phyloP scores from a whole-genome alignment of 2,888 invertebrate genomes.

The Dichetophora obliterata region DNA sequence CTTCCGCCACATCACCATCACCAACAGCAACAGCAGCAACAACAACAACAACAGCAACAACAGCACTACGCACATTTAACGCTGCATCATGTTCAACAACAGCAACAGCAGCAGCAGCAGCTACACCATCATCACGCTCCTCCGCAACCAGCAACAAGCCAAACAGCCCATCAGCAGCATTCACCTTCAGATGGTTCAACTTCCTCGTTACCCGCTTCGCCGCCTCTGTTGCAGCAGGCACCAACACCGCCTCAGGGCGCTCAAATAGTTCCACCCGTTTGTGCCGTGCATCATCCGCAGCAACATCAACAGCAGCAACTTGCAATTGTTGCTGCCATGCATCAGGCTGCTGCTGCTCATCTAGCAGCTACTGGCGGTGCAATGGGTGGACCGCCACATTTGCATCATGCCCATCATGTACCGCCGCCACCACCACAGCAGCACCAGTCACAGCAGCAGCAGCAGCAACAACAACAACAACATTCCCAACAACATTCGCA shows the following conservation, averaged over 20 bases:
- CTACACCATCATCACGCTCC: constrained; percentile 48
- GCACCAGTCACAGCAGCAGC: constrained; percentile 50
- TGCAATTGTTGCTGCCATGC: constrained; percentile 66
- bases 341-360: constrained; percentile 56
- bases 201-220: constrained; percentile 63
- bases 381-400: constrained; percentile 49
- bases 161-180: constrained; percentile 55
- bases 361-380: constrained; percentile 48
- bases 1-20: constrained; percentile 42
- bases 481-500: constrained; percentile 48
- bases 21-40: constrained; percentile 48
- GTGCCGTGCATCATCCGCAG: constrained; percentile 61
- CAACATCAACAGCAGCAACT: constrained; percentile 66
- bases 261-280: constrained; percentile 63
- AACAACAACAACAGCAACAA: constrained; percentile 48
- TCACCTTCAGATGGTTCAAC: constrained; percentile 63
- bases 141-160: constrained; percentile 47
- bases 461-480: constrained; percentile 43
- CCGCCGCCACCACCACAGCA: constrained; percentile 38
- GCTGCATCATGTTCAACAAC: constrained; percentile 51
- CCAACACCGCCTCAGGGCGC: constrained; percentile 63
- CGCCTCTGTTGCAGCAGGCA: constrained; percentile 64
- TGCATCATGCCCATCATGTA: constrained; percentile 31
- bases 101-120: constrained; percentile 50
- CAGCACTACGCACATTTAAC: constrained; percentile 41